Evolutionary conservation across 2,888 invertebrate species (phyloP).

Genomic region (Carpatolechia fugitivella): DNA sequence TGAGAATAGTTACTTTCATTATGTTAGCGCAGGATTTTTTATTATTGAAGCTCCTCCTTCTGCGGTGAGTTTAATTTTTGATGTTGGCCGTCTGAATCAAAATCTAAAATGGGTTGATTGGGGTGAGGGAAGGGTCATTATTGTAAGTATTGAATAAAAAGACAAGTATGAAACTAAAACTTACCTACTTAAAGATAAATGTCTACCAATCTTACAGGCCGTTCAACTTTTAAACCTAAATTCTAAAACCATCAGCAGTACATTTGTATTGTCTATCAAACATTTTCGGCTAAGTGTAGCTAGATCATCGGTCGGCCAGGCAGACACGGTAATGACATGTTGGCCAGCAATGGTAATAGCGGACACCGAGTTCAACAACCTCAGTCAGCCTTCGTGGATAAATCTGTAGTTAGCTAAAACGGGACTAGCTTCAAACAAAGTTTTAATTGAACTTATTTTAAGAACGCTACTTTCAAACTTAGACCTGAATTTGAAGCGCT

Average conservation of each 20-base stretch:
- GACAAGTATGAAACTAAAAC: too few relatives aligned
- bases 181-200: too few relatives aligned
- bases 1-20: too few relatives aligned
- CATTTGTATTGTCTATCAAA: background rate
- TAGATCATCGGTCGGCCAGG: background rate
- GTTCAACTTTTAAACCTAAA: too few relatives aligned
- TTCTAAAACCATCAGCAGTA: background rate
- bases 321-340: conserved; percentile 31
- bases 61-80: too few relatives aligned
- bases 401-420: background rate
- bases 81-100: too few relatives aligned
- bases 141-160: too few relatives aligned
- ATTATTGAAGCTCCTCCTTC: too few relatives aligned
- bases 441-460: background rate
- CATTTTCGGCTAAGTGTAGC: background rate
- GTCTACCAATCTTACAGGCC: too few relatives aligned
- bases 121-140: too few relatives aligned
- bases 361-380: conserved; percentile 38
- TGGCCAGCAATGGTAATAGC: conserved; percentile 26
- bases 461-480: background rate
- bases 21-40: too few relatives aligned
- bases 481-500: background rate
- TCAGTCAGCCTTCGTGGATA: conserved; percentile 9
- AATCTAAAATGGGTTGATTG: too few relatives aligned
- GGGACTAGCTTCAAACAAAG: background rate